These are phyloP conservation scores for Balearica regulorum DNA, from an alignment of 2,797 vertebrate genomes.

Conservation along the genomic window DNA sequence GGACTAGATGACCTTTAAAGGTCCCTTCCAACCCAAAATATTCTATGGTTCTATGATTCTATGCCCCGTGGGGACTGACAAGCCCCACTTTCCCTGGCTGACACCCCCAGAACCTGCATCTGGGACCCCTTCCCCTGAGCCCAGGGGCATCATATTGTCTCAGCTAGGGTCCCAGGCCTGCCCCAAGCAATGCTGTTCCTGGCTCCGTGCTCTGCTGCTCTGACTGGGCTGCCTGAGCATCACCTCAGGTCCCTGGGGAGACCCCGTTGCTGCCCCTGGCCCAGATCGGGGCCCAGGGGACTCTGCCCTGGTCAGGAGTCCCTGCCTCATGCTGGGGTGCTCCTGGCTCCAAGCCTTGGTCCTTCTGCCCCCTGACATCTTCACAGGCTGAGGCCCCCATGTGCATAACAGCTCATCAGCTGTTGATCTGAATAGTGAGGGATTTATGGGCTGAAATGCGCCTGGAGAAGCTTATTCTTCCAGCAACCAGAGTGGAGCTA, in stretches of 20 bases:
- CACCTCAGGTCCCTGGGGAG: fast-evolving
- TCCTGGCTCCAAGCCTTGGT: neutral
- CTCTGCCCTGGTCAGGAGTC: neutral
- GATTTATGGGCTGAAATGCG: neutral
- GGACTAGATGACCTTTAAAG: neutral
- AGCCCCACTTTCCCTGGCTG: neutral
- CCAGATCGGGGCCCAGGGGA: fast-evolving
- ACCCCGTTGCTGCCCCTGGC: neutral
- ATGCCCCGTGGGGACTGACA: neutral
- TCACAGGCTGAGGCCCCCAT: fast-evolving
- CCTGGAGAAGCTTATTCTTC: neutral
- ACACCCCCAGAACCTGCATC: too few relatives aligned
- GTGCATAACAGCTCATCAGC: neutral
- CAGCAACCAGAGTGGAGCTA: neutral
- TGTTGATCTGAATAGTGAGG: neutral
- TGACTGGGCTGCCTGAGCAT: neutral
- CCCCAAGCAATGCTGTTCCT: neutral
- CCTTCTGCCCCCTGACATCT: neutral
- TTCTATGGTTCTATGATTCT: neutral
- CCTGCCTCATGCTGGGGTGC: neutral
- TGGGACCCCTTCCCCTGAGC: neutral
- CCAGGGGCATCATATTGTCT: neutral
- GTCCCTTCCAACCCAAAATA: neutral
- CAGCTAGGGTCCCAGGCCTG: neutral
- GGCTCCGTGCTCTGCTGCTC: neutral